Evolutionary conservation across 2,888 invertebrate species (phyloP).

Genomic region (Platycheirus albimanus): DNA sequence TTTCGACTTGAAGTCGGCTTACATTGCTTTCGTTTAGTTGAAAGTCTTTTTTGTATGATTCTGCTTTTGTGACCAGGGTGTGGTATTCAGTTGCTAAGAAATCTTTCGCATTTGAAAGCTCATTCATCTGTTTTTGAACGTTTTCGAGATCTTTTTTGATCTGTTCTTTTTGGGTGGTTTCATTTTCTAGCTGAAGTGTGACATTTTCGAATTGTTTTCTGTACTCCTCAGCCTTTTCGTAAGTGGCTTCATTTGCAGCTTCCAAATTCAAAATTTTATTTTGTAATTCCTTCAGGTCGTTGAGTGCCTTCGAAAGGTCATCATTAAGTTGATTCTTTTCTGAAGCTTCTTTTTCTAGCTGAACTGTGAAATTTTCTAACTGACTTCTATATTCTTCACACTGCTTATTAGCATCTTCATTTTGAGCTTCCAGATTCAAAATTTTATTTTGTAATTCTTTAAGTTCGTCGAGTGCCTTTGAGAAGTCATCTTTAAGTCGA

Average conservation of each 20-base stretch:
- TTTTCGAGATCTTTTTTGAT: constrained; percentile 51
- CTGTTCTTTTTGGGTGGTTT: constrained; percentile 9
- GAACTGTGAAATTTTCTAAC: background rate
- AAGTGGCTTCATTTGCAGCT: background rate
- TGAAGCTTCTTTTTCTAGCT: constrained; percentile 30
- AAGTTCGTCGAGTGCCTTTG: background rate
- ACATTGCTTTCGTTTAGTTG: constrained; percentile 54
- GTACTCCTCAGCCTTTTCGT: constrained; percentile 4
- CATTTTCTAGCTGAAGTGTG: constrained; percentile 29
- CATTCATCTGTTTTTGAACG: constrained; percentile 57
- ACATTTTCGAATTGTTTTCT: constrained; percentile 1
- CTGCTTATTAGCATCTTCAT: background rate
- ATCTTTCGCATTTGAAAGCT: constrained; percentile 39
- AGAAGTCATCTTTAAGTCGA: background rate
- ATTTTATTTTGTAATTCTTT: background rate
- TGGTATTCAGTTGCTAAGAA: no score
- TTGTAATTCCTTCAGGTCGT: background rate
- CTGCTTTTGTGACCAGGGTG: no score
- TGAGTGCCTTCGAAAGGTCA: background rate
- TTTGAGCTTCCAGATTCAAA: background rate
- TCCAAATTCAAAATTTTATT: background rate
- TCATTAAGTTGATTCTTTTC: background rate
- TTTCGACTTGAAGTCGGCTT: constrained; percentile 39
- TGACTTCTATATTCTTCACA: constrained; percentile 3
- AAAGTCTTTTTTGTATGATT: constrained; percentile 66